Percentiles rank a stretch among this genome's conserved stretches.
Conservation (phyloP, 2,113 vertebrate species). For the Platysternon megacephalum region DNA sequence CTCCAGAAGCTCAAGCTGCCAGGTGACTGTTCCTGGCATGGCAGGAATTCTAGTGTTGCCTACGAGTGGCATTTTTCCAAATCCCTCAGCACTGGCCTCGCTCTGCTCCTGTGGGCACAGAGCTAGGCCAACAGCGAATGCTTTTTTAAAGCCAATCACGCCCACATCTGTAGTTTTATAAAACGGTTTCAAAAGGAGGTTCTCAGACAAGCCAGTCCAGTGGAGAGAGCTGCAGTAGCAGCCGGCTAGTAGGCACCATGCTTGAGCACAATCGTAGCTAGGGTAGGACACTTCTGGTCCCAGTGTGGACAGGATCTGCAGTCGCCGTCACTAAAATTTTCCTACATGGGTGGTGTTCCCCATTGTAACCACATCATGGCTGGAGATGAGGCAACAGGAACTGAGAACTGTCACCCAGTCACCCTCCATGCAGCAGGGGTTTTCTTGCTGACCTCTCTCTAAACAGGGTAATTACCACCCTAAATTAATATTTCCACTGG, state of each 20-base stretch:
- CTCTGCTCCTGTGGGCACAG: background rate
- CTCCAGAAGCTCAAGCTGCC: background rate
- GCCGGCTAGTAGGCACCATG: too few species aligned
- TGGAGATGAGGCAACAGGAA: background rate
- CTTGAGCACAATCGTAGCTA: background rate
- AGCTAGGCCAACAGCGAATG: background rate
- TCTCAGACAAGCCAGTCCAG: background rate
- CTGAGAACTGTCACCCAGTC: background rate
- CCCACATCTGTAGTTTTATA: background rate
- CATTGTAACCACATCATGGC: background rate
- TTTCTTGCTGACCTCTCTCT: background rate
- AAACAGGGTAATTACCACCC: background rate
- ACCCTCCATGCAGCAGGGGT: background rate
- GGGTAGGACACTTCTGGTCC: background rate
- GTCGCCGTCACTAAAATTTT: background rate
- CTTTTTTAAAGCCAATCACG: rapidly evolving
- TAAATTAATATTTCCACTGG: background rate
- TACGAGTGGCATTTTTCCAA: background rate
- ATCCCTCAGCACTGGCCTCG: background rate
- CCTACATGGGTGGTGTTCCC: too few species aligned
- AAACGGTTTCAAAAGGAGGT: background rate
- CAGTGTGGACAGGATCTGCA: too few species aligned
- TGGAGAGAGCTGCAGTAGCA: background rate
- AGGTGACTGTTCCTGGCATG: background rate
- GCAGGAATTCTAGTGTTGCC: background rate